These are phyloP conservation scores for Spinus olivaceus DNA, from an alignment of 2,797 vertebrate genomes.

Conservation along the genomic window DNA sequence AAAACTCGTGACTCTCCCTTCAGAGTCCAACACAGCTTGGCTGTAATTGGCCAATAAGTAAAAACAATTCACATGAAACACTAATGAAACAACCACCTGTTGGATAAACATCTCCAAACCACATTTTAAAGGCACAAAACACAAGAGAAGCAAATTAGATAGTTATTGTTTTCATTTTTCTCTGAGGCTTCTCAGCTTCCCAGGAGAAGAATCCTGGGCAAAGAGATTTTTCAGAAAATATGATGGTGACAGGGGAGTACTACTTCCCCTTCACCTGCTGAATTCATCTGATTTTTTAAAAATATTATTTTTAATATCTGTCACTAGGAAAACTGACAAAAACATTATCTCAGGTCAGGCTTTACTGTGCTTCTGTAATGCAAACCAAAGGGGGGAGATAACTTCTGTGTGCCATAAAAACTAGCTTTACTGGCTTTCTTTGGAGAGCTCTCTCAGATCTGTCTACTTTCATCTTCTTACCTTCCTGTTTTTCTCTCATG, in stretches of 20 bases:
- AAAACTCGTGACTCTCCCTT: too few relatives aligned
- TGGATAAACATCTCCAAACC: too few relatives aligned
- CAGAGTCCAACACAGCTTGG: too few relatives aligned
- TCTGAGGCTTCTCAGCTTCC: too few relatives aligned
- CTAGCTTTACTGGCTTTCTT: neutral
- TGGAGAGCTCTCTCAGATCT: neutral
- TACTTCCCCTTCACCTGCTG: neutral
- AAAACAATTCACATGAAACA: too few relatives aligned
- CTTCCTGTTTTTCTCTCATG: neutral
- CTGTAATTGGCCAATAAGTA: too few relatives aligned
- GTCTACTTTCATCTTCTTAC: neutral
- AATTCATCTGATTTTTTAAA: neutral
- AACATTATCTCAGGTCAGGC: neutral
- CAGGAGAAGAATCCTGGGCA: too few relatives aligned
- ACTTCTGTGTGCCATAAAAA: neutral
- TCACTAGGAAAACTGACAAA: neutral
- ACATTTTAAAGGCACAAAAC: too few relatives aligned
- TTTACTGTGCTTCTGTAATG: neutral
- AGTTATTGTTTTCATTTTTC: too few relatives aligned
- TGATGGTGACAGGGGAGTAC: neutral
- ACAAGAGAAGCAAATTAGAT: too few relatives aligned
- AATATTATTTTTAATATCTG: neutral
- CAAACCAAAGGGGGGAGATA: neutral
- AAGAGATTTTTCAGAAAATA: too few relatives aligned
- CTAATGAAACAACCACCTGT: too few relatives aligned